Conservation (phyloP, 2,888 invertebrate genomes). For the Pandemis corylana region DNA sequence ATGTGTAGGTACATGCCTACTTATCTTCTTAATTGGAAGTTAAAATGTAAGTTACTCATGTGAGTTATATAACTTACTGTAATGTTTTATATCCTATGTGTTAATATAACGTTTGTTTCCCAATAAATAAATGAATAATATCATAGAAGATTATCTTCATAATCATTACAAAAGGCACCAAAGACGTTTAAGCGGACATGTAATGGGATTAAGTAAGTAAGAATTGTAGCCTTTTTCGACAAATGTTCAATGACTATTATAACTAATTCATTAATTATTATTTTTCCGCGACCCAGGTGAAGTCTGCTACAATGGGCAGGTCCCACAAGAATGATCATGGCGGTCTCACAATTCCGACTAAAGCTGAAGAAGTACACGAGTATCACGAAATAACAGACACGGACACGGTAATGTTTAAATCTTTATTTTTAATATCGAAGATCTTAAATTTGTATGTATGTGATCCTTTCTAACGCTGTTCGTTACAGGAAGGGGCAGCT, state of each 20-base stretch:
- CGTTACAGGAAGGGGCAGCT: constrained; percentile 60
- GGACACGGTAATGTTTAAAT: constrained; percentile 61
- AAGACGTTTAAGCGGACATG: too few relatives aligned
- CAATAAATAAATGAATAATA: too few relatives aligned
- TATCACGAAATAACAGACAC: constrained; percentile 79
- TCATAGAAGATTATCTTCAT: too few relatives aligned
- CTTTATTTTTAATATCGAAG: neutral
- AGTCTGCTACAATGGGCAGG: constrained; percentile 68
- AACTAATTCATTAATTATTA: neutral
- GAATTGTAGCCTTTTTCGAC: too few relatives aligned
- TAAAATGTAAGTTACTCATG: too few relatives aligned
- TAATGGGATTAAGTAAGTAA: too few relatives aligned
- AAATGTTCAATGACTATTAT: neutral
- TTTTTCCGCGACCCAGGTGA: constrained; percentile 57
- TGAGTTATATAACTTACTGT: too few relatives aligned
- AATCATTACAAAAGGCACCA: too few relatives aligned
- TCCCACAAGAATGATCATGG: constrained; percentile 60
- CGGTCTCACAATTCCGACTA: constrained; percentile 43
- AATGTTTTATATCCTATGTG: too few relatives aligned
- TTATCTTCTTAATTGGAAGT: too few relatives aligned
- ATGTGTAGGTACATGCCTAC: too few relatives aligned
- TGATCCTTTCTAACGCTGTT: neutral
- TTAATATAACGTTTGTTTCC: too few relatives aligned
- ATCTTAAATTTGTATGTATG: neutral
- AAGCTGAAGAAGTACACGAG: constrained; percentile 70